Conservation (phyloP, 1,140 invertebrate genomes). For the Trypoxylus dichotomus region DNA sequence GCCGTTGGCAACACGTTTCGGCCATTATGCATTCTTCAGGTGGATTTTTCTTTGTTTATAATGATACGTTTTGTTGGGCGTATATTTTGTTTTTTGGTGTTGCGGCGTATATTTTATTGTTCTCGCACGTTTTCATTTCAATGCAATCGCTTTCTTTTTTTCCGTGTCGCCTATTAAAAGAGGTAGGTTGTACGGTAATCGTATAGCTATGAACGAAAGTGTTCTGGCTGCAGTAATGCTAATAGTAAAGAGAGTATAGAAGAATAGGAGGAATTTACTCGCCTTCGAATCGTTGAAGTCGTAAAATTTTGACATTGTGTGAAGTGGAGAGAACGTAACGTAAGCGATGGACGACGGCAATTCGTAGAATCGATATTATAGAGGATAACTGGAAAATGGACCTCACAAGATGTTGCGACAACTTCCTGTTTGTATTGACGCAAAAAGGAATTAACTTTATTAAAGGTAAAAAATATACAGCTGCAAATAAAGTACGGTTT, state of each 20-base stretch:
- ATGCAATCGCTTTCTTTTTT: not conserved
- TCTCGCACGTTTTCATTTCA: conserved; percentile 17
- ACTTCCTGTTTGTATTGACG: not conserved
- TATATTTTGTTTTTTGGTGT: conserved; percentile 6
- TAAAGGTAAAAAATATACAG: not conserved
- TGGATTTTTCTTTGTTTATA: conserved; percentile 8
- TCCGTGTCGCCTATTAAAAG: not conserved
- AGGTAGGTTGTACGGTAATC: not conserved
- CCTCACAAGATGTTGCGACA: not conserved
- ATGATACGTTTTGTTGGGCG: not conserved
- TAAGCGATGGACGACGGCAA: not conserved
- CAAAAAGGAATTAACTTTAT: not conserved
- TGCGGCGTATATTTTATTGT: conserved; percentile 10
- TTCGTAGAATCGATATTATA: conserved; percentile 21
- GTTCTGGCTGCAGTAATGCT: not conserved
- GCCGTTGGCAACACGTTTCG: conserved; percentile 5
- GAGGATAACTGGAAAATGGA: conserved; percentile 16
- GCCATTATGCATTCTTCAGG: conserved; percentile 7
- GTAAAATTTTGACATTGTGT: conserved; percentile 21
- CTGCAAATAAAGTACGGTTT: no score
- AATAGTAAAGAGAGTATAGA: not conserved
- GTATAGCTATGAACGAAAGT: not conserved
- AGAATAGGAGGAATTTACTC: not conserved
- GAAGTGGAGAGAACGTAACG: not conserved
- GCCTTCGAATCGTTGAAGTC: not conserved